Evolutionary conservation across 2,113 vertebrate species (phyloP), one percentile per base, ranked within the genome.

Genomic region (Coptodon rendalli): DNA sequence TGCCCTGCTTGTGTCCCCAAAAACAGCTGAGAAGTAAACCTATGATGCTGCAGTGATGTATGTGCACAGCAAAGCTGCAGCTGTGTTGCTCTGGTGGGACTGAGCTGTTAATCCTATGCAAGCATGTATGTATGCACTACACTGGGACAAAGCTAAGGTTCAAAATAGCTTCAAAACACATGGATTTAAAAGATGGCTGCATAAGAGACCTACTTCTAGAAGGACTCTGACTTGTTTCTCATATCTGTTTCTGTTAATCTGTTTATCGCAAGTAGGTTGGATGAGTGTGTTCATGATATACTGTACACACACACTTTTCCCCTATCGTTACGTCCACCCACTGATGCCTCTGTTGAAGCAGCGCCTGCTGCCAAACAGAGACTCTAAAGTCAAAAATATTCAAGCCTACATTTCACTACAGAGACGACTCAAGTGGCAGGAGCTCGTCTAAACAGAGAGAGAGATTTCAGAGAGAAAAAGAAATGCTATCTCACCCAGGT

Each of bases 401-500:
- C 40, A 78, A 78, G 43, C 27, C 43, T 12, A 50, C 43, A 50
- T n/a, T 50, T 31, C 43, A 50, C 22, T 7, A 13, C 16, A 50
- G 71, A 5, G 45, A 31, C 16, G 6, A 50, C 14, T 76, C 40
- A 48, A 29, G 40, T 29, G 9, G 9, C 14, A 76, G 22, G 40
- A 73, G 71, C 24, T 76, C 3, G 1, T 48, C 71, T 48, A 76
- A 29, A 19, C 24, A 45, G 22, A 71, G 66, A 48, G 24, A 48
- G 71, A 78, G 11, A 31, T 81, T 81, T 24, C 53, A 29, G 10
- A 43, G 9, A 61, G 4, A 81, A 59, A 43, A 12, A 17, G 6
- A 19, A 45, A 73, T 2, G 45, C 6, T 1, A 5, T 85, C 95
- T 97, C 92, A 99, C 98, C 98, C 71, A 99, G 95, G 92, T 99